phyloP scores from a whole-genome alignment of 2,113 vertebrate genomes.

The zebrafish (Danio rerio) region DNA sequence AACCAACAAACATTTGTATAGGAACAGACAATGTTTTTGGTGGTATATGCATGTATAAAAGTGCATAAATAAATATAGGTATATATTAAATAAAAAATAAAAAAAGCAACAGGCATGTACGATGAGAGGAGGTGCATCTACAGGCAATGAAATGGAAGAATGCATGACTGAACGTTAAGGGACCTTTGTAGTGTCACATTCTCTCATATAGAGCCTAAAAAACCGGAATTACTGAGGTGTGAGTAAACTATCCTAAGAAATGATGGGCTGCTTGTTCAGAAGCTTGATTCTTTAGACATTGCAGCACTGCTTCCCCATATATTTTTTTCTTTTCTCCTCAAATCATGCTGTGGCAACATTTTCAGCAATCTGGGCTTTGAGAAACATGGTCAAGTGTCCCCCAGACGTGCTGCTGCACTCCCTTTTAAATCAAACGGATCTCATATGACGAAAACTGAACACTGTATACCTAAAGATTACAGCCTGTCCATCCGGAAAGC shows the following conservation, averaged over 20 bases:
- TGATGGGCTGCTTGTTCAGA: constrained; percentile 9
- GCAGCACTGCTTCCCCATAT: constrained; percentile 5
- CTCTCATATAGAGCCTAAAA: constrained; percentile 22
- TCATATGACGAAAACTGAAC: constrained; percentile 5
- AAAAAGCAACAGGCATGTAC: constrained; percentile 4
- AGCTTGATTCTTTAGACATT: background rate
- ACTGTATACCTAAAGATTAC: constrained; percentile 69
- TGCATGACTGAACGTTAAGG: constrained; percentile 4
- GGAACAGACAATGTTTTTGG: constrained; percentile 28
- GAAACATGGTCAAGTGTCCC: background rate
- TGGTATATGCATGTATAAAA: constrained; percentile 42
- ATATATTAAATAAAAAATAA: constrained; percentile 6
- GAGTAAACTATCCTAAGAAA: background rate
- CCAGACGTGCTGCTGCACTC: background rate
- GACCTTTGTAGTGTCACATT: constrained; percentile 12
- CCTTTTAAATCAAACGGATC: constrained; percentile 18
- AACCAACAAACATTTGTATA: constrained; percentile 10
- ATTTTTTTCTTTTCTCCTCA: background rate
- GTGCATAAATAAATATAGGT: constrained; percentile 34
- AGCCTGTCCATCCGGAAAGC: constrained; percentile 98
- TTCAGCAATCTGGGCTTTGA: constrained; percentile 17
- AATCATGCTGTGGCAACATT: constrained; percentile 10
- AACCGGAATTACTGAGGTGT: constrained; percentile 15
- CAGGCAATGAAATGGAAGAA: constrained; percentile 39
- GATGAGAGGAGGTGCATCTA: background rate